phyloP scores from a whole-genome alignment of 1,140 invertebrate species.

The Himalopsyche phryganea region DNA sequence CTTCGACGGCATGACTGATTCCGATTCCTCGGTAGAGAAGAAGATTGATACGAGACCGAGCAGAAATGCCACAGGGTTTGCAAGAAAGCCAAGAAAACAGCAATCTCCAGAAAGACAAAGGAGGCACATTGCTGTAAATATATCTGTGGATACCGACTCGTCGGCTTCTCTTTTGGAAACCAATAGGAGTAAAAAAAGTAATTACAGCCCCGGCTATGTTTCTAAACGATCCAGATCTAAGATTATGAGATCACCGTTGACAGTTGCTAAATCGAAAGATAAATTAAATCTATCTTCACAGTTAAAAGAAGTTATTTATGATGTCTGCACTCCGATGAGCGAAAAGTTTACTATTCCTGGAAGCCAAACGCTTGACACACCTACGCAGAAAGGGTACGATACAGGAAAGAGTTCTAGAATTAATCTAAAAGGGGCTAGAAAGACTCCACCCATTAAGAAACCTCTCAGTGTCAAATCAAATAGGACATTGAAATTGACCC shows the following conservation, averaged over 20 bases:
- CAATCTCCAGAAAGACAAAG: constrained; percentile 4
- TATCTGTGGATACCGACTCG: constrained; percentile 15
- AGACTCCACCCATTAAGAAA: constrained; percentile 24
- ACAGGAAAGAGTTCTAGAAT: neutral
- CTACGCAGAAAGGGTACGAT: constrained; percentile 8
- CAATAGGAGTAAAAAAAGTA: constrained; percentile 16
- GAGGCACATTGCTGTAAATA: constrained; percentile 1
- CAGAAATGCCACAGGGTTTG: constrained; percentile 20
- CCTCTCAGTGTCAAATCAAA: constrained; percentile 24
- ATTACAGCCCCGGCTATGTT: constrained; percentile 29
- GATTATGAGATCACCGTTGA: constrained; percentile 17
- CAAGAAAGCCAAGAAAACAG: constrained; percentile 28
- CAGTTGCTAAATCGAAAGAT: constrained; percentile 24
- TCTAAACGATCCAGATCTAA: constrained; percentile 25
- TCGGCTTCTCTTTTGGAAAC: constrained; percentile 9
- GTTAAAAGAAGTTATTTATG: constrained; percentile 33
- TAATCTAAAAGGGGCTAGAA: constrained; percentile 21
- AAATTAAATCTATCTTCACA: constrained; percentile 29
- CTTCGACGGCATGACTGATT: constrained; percentile 54
- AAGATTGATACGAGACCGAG: constrained; percentile 12
- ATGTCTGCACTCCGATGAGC: constrained; percentile 29
- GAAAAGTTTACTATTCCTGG: constrained; percentile 17
- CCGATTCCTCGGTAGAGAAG: constrained; percentile 29
- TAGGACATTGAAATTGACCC: constrained; percentile 8
- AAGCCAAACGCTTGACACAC: constrained; percentile 6